Percentiles rank a stretch among this genome's conserved stretches.
These are phyloP conservation scores for Chrysina gloriosa DNA, from an alignment of 2,888 invertebrate genomes.

Conservation along the genomic window DNA sequence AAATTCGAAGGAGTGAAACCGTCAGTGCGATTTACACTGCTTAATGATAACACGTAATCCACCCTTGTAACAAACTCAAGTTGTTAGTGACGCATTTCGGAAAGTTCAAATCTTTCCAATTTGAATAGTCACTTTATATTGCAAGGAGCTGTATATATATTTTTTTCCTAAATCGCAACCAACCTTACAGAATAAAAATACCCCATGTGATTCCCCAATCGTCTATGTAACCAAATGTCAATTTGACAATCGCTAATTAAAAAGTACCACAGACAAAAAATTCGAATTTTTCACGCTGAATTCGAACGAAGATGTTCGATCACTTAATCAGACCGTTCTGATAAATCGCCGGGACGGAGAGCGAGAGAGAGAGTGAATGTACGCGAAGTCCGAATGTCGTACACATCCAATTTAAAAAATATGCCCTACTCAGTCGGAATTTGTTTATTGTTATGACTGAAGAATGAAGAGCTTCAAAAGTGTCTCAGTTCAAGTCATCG, in stretches of 20 bases:
- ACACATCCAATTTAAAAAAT: neutral
- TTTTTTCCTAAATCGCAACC: neutral
- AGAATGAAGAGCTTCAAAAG: conserved; percentile 66
- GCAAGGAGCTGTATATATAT: too few species aligned
- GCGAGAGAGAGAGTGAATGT: neutral
- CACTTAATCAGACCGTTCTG: neutral
- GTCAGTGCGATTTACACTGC: too few species aligned
- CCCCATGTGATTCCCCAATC: neutral
- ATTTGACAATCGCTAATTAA: conserved; percentile 8
- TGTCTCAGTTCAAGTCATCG: conserved; percentile 83
- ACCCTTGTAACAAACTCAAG: too few species aligned
- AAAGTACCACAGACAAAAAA: neutral
- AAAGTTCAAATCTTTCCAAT: too few species aligned
- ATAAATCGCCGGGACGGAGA: neutral
- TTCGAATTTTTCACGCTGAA: neutral
- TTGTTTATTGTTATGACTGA: conserved; percentile 46
- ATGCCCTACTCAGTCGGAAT: conserved; percentile 23
- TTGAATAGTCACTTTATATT: too few species aligned
- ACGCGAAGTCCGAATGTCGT: conserved; percentile 4
- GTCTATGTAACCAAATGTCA: conserved; percentile 9
- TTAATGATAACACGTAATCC: too few species aligned
- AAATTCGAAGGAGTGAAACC: too few species aligned
- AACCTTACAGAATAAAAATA: conserved; percentile 2
- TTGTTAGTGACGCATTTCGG: too few species aligned
- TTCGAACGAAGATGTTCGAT: neutral